Evolutionary conservation across 2,888 invertebrate genomes (phyloP), one percentile per base, ranked within the genome.

Genomic region (Drosophila niveifrons): DNA sequence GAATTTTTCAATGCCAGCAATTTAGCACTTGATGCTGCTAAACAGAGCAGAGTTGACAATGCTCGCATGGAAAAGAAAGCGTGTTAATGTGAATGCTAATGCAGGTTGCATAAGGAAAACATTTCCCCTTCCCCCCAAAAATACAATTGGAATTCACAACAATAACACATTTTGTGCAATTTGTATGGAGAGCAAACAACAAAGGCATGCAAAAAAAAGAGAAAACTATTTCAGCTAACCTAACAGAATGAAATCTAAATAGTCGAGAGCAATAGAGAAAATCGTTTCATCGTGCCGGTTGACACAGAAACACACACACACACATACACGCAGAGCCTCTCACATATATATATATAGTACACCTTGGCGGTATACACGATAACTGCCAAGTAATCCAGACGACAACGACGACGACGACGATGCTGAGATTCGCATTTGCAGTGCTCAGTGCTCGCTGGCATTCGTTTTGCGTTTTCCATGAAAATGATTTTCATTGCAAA

Each of bases 401-500:
- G 78, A 68, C 59, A 66, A 52, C 67, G 58, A 7, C 65, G 70
- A 69, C 76, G 78, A 68, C 59, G 68, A 52, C 67, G 58, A 7
- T 73, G 68, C 81, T 56, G 81, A 74, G 70, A 72, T 76, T 75
- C 72, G 82, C 48, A 56, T 66, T 72, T 74, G 57, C 46, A 51
- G 53, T 67, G 44, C 53, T 70, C 59, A 36, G 13, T 55, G 68
- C 36, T 74, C 41, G 53, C 17, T 66, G 65, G 76, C 80, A 69
- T 63, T 80, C 61, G 66, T 34, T 59, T 64, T 47, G 65, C 68
- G 58, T 68, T 76, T 78, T 72, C 82, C 85, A 72, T 81, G 88
- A 72, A 88, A 83, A 83, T 75, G 64, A 75, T 80, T 82, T 83
- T 78, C 83, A 86, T 80, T 86, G 83, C 73, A 66, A 80, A 67